These are phyloP conservation scores for Sarcophaga variegata DNA, from an alignment of 2,888 invertebrate genomes.

Conservation along the genomic window DNA sequence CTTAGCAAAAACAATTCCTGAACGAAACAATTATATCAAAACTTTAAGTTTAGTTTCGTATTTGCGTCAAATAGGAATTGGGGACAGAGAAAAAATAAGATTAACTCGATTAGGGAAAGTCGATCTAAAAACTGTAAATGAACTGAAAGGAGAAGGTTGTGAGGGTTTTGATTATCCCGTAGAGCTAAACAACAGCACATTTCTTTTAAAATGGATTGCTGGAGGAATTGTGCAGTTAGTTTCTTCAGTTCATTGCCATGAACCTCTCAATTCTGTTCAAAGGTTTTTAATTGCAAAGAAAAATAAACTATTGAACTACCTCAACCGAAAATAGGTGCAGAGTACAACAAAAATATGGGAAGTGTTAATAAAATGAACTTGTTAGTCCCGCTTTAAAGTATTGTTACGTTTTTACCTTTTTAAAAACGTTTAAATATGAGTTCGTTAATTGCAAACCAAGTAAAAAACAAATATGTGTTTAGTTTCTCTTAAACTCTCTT, in stretches of 20 bases:
- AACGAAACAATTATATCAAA: constrained; percentile 38
- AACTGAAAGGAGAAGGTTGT: constrained; percentile 13
- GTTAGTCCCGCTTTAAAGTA: constrained; percentile 10
- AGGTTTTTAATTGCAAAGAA: constrained; percentile 28
- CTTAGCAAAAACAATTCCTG: constrained; percentile 36
- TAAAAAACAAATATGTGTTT: too few relatives aligned
- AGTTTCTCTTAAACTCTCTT: too few relatives aligned
- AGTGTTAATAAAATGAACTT: constrained; percentile 41
- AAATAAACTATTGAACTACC: neutral
- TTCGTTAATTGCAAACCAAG: too few relatives aligned
- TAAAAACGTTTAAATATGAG: too few relatives aligned
- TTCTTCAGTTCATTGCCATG: constrained; percentile 17
- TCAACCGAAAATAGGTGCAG: neutral
- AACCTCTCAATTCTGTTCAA: neutral
- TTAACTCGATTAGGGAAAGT: constrained; percentile 1
- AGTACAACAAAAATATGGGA: constrained; percentile 26
- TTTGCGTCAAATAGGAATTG: constrained; percentile 8
- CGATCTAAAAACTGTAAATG: constrained; percentile 5
- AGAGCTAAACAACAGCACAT: constrained; percentile 12
- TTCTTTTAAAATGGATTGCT: constrained; percentile 36
- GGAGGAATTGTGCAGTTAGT: constrained; percentile 27
- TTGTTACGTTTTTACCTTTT: neutral
- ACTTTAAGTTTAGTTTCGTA: neutral
- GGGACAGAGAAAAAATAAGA: constrained; percentile 38
- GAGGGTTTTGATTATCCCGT: constrained; percentile 20